phyloP scores from a whole-genome alignment of 2,113 vertebrate species.

The Ophiodon elongatus region DNA sequence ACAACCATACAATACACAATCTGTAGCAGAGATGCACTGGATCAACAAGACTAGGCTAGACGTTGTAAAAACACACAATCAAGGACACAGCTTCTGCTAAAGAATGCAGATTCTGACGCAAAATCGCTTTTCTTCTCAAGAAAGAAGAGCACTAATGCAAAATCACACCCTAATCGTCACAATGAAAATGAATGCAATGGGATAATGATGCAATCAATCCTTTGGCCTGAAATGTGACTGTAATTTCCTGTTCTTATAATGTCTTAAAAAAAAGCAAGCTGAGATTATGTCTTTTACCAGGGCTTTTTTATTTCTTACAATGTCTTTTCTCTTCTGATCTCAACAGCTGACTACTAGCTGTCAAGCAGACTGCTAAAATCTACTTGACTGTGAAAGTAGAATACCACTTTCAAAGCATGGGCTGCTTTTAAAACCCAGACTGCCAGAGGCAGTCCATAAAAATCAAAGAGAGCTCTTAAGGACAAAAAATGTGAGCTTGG shows the following conservation, averaged over 20 bases:
- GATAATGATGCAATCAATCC: not conserved
- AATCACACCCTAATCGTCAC: slow-evolving; percentile 1
- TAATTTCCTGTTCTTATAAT: slow-evolving; percentile 5
- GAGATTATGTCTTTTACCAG: slow-evolving; percentile 10
- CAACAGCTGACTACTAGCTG: slow-evolving; percentile 66
- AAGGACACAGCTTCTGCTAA: not conserved
- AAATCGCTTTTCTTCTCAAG: not conserved
- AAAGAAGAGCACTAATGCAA: not conserved
- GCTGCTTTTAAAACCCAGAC: slow-evolving; percentile 49
- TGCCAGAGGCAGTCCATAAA: slow-evolving; percentile 67
- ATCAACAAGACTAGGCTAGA: slow-evolving; percentile 10
- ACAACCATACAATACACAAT: not conserved
- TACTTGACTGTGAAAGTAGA: slow-evolving; percentile 65
- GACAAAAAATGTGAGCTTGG: slow-evolving; percentile 46
- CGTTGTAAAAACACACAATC: not conserved
- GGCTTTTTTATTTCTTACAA: slow-evolving; percentile 37
- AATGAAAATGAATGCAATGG: not conserved
- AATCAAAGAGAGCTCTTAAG: slow-evolving; percentile 62
- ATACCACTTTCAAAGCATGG: slow-evolving; percentile 63
- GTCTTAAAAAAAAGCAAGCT: slow-evolving; percentile 14
- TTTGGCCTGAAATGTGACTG: not conserved
- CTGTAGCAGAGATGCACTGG: slow-evolving; percentile 6
- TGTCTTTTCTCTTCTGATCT: slow-evolving; percentile 49
- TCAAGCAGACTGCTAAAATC: slow-evolving; percentile 63
- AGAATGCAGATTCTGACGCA: not conserved